These are phyloP conservation scores for Crioceris asparagi DNA, from an alignment of 2,888 invertebrate genomes.

Conservation along the genomic window DNA sequence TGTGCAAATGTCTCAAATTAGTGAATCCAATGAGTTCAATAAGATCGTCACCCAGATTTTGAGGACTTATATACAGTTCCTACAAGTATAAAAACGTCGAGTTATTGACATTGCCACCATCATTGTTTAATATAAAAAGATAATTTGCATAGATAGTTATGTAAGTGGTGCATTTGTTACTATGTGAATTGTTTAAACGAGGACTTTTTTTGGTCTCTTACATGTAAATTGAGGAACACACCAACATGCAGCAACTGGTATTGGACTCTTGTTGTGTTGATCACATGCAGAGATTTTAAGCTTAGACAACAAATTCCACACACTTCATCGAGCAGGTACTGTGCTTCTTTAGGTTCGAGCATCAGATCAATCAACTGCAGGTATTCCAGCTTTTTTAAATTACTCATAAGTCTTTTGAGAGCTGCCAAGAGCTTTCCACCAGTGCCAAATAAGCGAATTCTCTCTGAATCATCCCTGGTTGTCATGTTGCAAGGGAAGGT, in stretches of 20 bases:
- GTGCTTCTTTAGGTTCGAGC: conserved; percentile 58
- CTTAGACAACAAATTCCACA: conserved; percentile 52
- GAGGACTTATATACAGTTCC: conserved; percentile 56
- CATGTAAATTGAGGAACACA: conserved; percentile 62
- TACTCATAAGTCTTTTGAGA: conserved; percentile 55
- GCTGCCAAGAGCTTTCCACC: conserved; percentile 37
- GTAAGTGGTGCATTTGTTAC: too few species aligned
- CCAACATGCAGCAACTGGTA: conserved; percentile 65
- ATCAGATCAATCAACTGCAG: conserved; percentile 65
- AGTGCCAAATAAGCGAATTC: conserved; percentile 62
- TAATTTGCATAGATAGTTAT: too few species aligned
- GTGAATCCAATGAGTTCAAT: conserved; percentile 55
- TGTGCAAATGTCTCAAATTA: conserved; percentile 54
- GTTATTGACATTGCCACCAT: too few species aligned
- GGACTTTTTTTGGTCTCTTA: too few species aligned
- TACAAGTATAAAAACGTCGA: conserved; percentile 25
- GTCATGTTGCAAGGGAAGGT: conserved; percentile 68
- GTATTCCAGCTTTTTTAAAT: conserved; percentile 50
- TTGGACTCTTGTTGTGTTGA: conserved; percentile 60
- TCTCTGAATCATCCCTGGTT: conserved; percentile 48
- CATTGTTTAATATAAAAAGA: conserved; percentile 1
- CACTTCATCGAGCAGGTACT: conserved; percentile 61
- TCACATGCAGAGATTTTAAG: conserved; percentile 51
- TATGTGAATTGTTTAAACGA: not conserved
- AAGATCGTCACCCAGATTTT: conserved; percentile 65